Conservation (phyloP, 1,140 invertebrate genomes). For the Plutomurus gul region DNA sequence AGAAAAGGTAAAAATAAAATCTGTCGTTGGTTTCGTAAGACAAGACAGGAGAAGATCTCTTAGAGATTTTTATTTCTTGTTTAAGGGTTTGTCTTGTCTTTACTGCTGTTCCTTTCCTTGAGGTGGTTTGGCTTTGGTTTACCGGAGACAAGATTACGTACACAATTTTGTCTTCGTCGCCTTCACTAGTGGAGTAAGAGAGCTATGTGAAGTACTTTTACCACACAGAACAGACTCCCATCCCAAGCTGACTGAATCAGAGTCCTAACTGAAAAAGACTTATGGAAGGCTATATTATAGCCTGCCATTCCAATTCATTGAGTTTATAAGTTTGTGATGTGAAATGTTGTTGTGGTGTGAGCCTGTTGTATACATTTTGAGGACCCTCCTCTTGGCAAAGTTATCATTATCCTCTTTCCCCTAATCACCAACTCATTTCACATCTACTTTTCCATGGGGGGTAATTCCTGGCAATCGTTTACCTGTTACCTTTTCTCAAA, state of each 20-base stretch:
- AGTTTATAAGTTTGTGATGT: neutral
- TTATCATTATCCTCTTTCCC: neutral
- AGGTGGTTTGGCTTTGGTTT: too few species aligned
- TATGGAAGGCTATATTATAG: too few species aligned
- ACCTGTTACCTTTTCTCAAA: neutral
- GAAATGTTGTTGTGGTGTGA: too few species aligned
- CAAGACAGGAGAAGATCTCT: neutral
- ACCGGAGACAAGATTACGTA: too few species aligned
- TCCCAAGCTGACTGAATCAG: too few species aligned
- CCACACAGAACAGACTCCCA: too few species aligned
- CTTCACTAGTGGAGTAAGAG: too few species aligned
- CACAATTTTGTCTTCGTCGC: too few species aligned
- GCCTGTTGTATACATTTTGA: too few species aligned
- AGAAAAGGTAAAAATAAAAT: constrained; percentile 1
- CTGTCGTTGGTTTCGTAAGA: neutral
- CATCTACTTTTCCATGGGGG: neutral
- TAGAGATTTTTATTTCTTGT: neutral
- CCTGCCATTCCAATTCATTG: constrained; percentile 3
- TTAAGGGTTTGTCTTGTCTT: neutral
- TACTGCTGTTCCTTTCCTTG: neutral
- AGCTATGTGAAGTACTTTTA: too few species aligned
- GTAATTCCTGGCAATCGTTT: neutral
- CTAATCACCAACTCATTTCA: constrained; percentile 12
- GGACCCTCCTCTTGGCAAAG: neutral
- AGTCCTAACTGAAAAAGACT: too few species aligned